Evolutionary conservation across 2,113 vertebrate genomes (phyloP), one percentile per base, ranked within the genome.

Genomic region (Syrrhaptes paradoxus): DNA sequence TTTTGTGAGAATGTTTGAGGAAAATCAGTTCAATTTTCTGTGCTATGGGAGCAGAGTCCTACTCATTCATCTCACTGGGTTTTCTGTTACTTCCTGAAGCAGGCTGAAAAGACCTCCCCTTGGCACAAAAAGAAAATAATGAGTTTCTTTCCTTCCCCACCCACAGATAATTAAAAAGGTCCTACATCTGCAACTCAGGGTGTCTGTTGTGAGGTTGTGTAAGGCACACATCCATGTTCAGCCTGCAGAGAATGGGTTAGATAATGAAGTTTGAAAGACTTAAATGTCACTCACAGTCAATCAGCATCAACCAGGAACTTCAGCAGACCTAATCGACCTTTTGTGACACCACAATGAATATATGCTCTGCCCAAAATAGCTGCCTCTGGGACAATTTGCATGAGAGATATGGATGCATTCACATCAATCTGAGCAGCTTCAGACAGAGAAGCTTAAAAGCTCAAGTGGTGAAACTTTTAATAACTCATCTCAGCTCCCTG

Each of bases 391-490:
- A 85, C 93, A 96, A 96, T 97, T 97, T 96, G 88, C 95, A 93
- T 96, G 95, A 96, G 76, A 94, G 95, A 95, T 94, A 94, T 13
- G 36, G 76, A 86, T 3, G 25, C 65, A 90, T 93, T 94, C 93
- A 71, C 82, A 96, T 94, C 95, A 93, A 68, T 92, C 90, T 57
- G 48, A 96, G 80, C 76, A 84, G 88, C 90, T 95, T 94, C 96
- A 96, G 88, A 93, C 21, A 93, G 79, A 94, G 95, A 61, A 88
- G 93, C 96, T 97, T 97, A 94, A 96, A 95, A 96, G 85, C 95
- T 95, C 92, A 93, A 93, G 95, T 75, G 72, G 63, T 71, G 34
- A 93, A 97, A 96, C 95, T 95, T 96, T 85, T 95, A 97, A 96
- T 94, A 96, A 96, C 75, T 90, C 74, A 70, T 57, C 66, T 85